A percentile compares a stretch with the other conserved stretches of the same genome.
These are phyloP conservation scores for Trachemys scripta DNA, from an alignment of 2,113 vertebrate genomes.

Conservation along the genomic window DNA sequence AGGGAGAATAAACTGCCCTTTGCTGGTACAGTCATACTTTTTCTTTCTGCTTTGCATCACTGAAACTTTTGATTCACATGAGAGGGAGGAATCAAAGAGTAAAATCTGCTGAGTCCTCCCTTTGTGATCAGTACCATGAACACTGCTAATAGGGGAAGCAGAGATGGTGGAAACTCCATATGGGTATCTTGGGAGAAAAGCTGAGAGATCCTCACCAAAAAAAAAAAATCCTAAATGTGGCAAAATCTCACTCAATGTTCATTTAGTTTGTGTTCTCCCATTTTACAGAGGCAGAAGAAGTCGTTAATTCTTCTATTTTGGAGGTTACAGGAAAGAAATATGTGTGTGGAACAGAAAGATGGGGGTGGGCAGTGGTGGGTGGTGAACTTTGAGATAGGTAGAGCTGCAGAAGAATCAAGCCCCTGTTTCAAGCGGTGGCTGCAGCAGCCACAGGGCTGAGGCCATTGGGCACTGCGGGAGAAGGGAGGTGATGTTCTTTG, in stretches of 20 bases:
- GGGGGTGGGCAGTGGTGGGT: background rate
- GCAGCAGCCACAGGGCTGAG: no score
- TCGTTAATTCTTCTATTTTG: background rate
- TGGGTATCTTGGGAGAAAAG: background rate
- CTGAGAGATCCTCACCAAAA: background rate
- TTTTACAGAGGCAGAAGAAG: background rate
- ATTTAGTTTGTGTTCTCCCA: background rate
- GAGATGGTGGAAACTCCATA: background rate
- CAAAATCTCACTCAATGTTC: background rate
- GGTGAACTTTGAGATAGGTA: background rate
- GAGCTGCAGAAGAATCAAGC: background rate
- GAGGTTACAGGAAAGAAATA: background rate
- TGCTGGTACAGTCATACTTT: background rate
- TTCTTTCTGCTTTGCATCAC: background rate
- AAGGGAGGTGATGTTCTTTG: no score
- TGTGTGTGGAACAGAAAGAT: background rate
- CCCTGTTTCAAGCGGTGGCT: background rate
- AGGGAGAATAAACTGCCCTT: background rate
- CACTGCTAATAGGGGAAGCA: background rate
- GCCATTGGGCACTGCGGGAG: no score
- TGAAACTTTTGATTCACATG: background rate
- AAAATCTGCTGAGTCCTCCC: background rate
- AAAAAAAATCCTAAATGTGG: background rate
- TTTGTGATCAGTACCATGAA: background rate
- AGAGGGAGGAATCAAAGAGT: background rate